Percentiles rank a stretch among this genome's conserved stretches.
phyloP scores from a whole-genome alignment of 2,113 vertebrate genomes.

The Phocoena sinus region DNA sequence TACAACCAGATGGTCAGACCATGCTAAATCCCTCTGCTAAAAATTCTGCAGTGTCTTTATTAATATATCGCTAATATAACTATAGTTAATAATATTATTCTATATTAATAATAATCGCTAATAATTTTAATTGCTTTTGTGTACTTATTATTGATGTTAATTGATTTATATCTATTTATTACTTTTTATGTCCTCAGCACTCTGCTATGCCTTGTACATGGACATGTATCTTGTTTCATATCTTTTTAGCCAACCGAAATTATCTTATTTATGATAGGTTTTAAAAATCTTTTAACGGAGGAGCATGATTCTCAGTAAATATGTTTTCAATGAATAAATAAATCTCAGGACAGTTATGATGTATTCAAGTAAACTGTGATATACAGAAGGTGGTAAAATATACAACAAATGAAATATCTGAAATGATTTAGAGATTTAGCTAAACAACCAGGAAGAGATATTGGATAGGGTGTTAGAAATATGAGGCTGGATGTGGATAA shows the following conservation, averaged over 20 bases:
- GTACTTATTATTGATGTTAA: not conserved
- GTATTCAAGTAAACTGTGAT: not conserved
- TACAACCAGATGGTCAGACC: not conserved
- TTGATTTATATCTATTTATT: not conserved
- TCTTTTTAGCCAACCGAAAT: not conserved
- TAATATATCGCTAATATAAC: not conserved
- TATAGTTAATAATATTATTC: not conserved
- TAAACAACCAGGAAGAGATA: not conserved
- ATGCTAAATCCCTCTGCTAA: not conserved
- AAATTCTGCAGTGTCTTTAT: not conserved
- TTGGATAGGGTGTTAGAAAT: not conserved
- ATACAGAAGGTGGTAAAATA: not conserved
- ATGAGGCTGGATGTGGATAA: not conserved
- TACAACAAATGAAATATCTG: not conserved
- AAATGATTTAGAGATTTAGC: not conserved
- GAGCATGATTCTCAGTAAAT: not conserved
- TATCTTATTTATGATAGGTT: not conserved
- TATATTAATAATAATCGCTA: not conserved
- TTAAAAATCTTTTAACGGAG: not conserved
- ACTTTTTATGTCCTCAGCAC: not conserved
- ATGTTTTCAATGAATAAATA: not conserved
- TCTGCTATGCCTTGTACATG: not conserved
- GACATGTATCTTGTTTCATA: not conserved
- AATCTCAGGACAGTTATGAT: not conserved
- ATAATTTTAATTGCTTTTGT: not conserved